phyloP scores from a whole-genome alignment of 2,113 vertebrate species.

The Limanda limanda region DNA sequence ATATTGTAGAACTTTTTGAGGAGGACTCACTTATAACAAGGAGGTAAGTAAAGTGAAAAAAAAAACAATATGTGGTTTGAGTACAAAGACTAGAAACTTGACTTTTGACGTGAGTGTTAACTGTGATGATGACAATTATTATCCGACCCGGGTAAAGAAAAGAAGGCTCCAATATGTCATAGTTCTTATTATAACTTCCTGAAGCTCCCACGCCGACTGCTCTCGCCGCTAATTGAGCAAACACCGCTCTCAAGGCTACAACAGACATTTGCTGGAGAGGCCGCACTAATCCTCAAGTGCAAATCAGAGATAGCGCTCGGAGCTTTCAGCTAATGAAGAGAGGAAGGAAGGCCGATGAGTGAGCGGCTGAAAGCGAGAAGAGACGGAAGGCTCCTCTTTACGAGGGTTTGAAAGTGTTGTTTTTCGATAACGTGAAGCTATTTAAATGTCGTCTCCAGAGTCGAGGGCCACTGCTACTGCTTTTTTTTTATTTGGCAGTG shows the following conservation, averaged over 20 bases:
- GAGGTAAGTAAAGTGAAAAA: background rate
- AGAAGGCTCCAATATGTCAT: background rate
- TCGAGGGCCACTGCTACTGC: background rate
- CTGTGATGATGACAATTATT: background rate
- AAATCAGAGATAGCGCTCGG: constrained; percentile 57
- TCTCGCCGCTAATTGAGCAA: constrained; percentile 30
- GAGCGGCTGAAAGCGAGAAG: constrained; percentile 27
- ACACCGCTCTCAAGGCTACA: constrained; percentile 41
- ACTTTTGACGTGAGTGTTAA: too few relatives aligned
- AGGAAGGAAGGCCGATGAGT: constrained; percentile 43
- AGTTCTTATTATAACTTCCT: background rate
- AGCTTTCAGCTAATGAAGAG: constrained; percentile 61
- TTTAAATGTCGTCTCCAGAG: constrained; percentile 12
- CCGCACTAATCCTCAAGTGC: constrained; percentile 59
- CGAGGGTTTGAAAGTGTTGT: background rate
- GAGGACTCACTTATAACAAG: too few relatives aligned
- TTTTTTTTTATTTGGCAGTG: background rate
- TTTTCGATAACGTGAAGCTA: background rate
- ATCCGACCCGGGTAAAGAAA: background rate
- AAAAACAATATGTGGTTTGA: background rate
- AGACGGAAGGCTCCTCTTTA: constrained; percentile 9
- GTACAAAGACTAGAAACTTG: background rate
- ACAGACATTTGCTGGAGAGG: constrained; percentile 43
- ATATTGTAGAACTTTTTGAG: background rate
- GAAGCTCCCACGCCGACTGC: background rate